Evolutionary conservation across 2,797 vertebrate species (phyloP).

Genomic region (Parotocinclus haroldoi): DNA sequence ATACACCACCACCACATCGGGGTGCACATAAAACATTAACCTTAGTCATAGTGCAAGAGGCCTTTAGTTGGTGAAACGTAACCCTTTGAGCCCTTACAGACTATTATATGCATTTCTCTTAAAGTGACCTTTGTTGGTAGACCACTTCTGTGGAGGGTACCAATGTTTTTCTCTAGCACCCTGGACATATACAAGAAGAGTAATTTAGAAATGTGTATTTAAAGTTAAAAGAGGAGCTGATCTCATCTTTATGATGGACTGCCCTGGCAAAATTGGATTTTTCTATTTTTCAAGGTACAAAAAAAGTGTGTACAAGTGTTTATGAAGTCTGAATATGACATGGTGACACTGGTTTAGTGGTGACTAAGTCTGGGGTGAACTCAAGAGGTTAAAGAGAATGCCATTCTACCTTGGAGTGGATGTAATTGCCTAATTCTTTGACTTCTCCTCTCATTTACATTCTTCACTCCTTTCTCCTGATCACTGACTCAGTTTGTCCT

Average conservation of each 20-base stretch:
- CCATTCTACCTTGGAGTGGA: conserved; percentile 15
- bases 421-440: conserved; percentile 36
- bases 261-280: no score
- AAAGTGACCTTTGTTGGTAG: no score
- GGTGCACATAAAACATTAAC: no score
- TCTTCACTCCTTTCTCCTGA: conserved; percentile 23
- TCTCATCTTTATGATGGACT: not conserved
- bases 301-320: not conserved
- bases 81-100: no score
- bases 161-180: conserved; percentile 3
- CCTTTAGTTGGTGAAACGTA: no score
- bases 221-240: not conserved
- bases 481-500: conserved; percentile 45
- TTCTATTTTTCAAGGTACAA: no score
- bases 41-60: no score
- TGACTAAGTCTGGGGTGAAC: no score
- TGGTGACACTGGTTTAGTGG: no score
- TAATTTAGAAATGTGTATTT: conserved; percentile 3
- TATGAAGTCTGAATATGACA: conserved; percentile 10
- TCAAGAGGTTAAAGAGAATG: not conserved
- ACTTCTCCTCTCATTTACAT: conserved; percentile 15
- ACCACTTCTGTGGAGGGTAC: no score
- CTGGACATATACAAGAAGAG: not conserved
- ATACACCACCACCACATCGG: no score
- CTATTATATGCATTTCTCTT: no score